Evolutionary conservation across 2,888 invertebrate genomes (phyloP), one percentile per base, ranked within the genome.

Genomic region (Coleophora deauratella): DNA sequence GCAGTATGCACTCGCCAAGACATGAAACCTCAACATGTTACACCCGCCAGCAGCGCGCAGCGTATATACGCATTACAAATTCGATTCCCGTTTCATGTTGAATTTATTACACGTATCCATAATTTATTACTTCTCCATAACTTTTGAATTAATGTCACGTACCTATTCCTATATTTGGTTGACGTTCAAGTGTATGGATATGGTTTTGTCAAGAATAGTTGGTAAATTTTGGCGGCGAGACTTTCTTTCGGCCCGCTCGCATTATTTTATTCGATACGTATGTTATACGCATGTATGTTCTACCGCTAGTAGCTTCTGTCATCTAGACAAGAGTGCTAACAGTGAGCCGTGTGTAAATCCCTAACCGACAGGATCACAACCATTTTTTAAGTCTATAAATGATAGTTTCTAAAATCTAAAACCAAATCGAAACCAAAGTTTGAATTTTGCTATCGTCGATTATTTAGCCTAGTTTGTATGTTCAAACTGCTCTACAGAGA

Each of bases 251-350:
- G 47, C 52, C 53, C 49, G 55, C 60, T 54, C 52, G 60, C 48
- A 70, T 71, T 71, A 71, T 72, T 68, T 62, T 55, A 49, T 59
- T 61, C 59, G 64, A n/a, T n/a, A n/a, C n/a, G n/a, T n/a, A n/a
- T n/a, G n/a, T n/a, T n/a, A n/a, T n/a, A n/a, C n/a, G n/a, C n/a
- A n/a, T n/a, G n/a, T n/a, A n/a, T n/a, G n/a, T n/a, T n/a, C n/a
- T n/a, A n/a, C 62, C 60, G 58, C 51, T 60, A 54, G 59, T 62
- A 60, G 63, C 58, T 57, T 58, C 55, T 59, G 59, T 50, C 54
- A 57, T 59, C 57, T 56, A 38, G 42, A 35, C n/a, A n/a, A n/a
- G n/a, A n/a, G n/a, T n/a, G n/a, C n/a, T n/a, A n/a, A n/a, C n/a
- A n/a, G n/a, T n/a, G n/a, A n/a, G n/a, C n/a, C n/a, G n/a, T n/a